Evolutionary conservation across 2,113 vertebrate genomes (phyloP).

Genomic region (Hippocampus guttulatus): DNA sequence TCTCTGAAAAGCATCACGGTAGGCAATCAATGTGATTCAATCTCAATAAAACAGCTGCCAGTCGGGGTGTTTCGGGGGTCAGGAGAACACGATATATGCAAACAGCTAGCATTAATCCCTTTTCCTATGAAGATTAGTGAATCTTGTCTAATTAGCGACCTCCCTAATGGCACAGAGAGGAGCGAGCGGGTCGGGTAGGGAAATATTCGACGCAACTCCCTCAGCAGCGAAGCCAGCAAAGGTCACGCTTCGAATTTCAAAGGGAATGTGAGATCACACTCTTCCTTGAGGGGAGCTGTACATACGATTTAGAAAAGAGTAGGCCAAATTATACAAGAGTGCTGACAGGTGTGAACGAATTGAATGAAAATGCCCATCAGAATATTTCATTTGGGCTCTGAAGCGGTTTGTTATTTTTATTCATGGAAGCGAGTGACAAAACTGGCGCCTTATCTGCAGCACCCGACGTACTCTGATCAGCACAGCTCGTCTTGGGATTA

Average conservation of each 20-base stretch:
- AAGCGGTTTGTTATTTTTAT: background rate
- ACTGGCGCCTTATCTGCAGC: too few species aligned
- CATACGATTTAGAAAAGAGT: background rate
- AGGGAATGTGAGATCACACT: slow-evolving; percentile 19
- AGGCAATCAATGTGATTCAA: slow-evolving; percentile 45
- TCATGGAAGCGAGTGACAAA: slow-evolving; percentile 3
- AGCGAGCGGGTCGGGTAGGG: slow-evolving; percentile 7
- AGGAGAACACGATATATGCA: slow-evolving; percentile 34
- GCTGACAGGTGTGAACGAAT: slow-evolving; percentile 2
- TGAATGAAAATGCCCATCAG: slow-evolving; percentile 10
- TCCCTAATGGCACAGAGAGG: slow-evolving; percentile 20
- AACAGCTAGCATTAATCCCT: slow-evolving; percentile 50
- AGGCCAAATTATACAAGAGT: slow-evolving; percentile 13
- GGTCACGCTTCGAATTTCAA: slow-evolving; percentile 34
- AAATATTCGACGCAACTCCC: slow-evolving; percentile 17
- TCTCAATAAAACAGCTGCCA: slow-evolving; percentile 27
- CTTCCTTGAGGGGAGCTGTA: slow-evolving; percentile 6
- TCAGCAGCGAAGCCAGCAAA: slow-evolving; percentile 38
- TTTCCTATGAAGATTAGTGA: slow-evolving; percentile 34
- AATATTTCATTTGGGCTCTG: slow-evolving; percentile 8
- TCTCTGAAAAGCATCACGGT: slow-evolving; percentile 44
- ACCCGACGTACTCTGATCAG: too few species aligned
- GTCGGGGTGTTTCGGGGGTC: slow-evolving; percentile 11
- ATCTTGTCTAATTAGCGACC: slow-evolving; percentile 43
- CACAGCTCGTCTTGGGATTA: background rate